These are phyloP conservation scores for Pammene fasciana DNA, from an alignment of 2,888 invertebrate species.

Conservation along the genomic window DNA sequence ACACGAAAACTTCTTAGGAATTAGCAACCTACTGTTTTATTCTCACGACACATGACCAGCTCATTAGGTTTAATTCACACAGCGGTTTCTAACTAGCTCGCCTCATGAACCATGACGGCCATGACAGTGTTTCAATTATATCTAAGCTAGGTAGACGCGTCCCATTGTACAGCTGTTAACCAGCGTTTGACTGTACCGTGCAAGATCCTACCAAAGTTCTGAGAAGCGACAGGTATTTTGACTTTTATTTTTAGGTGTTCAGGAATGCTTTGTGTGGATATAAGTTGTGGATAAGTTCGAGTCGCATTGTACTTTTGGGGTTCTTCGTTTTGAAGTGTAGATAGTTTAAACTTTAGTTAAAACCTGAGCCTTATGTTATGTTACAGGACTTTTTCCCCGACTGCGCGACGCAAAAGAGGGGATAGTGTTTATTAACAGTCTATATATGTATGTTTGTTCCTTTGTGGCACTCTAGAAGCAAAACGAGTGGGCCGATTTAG, in stretches of 20 bases:
- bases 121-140: conserved; percentile 31
- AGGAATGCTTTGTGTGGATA: background rate
- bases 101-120: conserved; percentile 20
- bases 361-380: too few relatives aligned
- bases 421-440: too few relatives aligned
- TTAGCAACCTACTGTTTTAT: conserved; percentile 7
- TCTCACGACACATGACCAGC: conserved; percentile 27
- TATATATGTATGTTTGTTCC: too few relatives aligned
- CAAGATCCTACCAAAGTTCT: background rate
- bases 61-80: conserved; percentile 35
- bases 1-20: conserved; percentile 4
- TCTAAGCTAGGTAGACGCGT: conserved; percentile 19
- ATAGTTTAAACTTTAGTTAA: background rate
- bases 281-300: conserved; percentile 4
- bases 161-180: conserved; percentile 15
- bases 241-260: background rate
- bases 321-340: background rate
- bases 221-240: conserved; percentile 21
- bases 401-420: too few relatives aligned
- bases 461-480: too few relatives aligned
- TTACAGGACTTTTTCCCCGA: too few relatives aligned
- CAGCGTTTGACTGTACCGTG: background rate
- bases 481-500: too few relatives aligned
- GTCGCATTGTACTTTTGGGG: background rate
- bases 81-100: conserved; percentile 21